Conservation (phyloP, 2,797 vertebrate species). For the Sebastes nivosus region DNA sequence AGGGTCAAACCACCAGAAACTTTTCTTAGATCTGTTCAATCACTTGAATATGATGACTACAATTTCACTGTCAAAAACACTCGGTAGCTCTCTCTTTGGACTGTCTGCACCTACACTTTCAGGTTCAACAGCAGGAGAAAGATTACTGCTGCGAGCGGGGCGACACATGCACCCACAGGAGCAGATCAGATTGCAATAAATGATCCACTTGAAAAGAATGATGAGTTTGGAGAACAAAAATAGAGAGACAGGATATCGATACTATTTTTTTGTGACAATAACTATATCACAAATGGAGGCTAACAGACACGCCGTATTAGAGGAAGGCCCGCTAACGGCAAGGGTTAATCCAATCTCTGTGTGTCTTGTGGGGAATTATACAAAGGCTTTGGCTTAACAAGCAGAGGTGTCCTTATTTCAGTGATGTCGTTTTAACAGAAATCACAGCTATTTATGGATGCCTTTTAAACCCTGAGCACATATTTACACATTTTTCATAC, state of each 20-base stretch:
- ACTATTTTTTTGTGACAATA: not conserved
- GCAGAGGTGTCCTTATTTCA: not conserved
- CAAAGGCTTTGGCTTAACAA: not conserved
- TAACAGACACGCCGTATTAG: not conserved
- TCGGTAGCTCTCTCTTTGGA: not conserved
- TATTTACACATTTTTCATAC: not conserved
- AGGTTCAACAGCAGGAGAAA: not conserved
- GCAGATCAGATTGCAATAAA: conserved; percentile 4
- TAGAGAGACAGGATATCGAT: not conserved
- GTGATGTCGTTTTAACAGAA: not conserved
- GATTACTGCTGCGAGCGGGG: not conserved
- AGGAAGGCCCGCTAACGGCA: not conserved
- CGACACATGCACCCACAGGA: not conserved
- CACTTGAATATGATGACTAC: conserved; percentile 68
- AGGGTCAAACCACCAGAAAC: conserved; percentile 56
- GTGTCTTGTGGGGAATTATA: not conserved
- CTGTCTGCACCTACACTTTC: not conserved
- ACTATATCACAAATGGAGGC: not conserved
- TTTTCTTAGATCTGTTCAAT: conserved; percentile 52
- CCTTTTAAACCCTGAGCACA: not conserved
- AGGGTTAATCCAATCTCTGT: not conserved
- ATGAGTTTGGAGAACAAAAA: not conserved
- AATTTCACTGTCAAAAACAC: conserved; percentile 63
- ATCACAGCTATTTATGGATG: not conserved
- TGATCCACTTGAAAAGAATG: not conserved